Evolutionary conservation across 1,140 invertebrate genomes (phyloP), one percentile per base, ranked within the genome.

Genomic region (Hyles euphorbiae): DNA sequence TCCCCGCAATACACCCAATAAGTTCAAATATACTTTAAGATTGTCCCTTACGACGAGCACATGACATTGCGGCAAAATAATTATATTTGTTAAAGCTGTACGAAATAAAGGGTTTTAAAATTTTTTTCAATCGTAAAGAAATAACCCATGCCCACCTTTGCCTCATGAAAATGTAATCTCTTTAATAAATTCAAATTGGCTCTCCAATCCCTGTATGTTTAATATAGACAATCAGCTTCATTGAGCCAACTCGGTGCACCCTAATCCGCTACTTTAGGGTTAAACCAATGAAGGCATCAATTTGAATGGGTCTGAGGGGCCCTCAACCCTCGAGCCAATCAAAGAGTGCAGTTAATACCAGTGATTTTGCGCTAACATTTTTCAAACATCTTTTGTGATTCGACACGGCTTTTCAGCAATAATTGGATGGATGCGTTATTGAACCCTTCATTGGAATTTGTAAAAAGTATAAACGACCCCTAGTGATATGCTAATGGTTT

Each of bases 281-380:
- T 74, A 73, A 78, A 71, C 70, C 76, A 70, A 81, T 78, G 72
- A 72, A 78, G 76, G 72, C 70, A 68, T 77, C 78, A 72, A 72
- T 78, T 78, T 72, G 69, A 81, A 81, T 78, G 68, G 70, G 64
- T 74, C 68, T 52, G 58, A 65, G 65, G 65, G 36, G 48, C 34
- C 56, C 51, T 51, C 48, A 60, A 60, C 66, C 69, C 63, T 62
- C 55, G 11, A 51, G 60, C 63, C 70, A 74, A 74, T 70, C 68
- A 73, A 68, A 66, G 65, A 71, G 62, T 61, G 58, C 56, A 62
- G 67, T 72, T 68, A 68, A 68, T 64, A 52, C 60, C 59, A 55
- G 57, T 55, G 58, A 64, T 65, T 61, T 60, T 60, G 58, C 58
- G 45, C 59, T 51, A 56, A 60, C 55, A 50, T 57, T 56, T 65